Percentiles rank a stretch among this genome's conserved stretches.
These are phyloP conservation scores for Zosterops japonicus DNA, from an alignment of 2,113 vertebrate species.

Conservation along the genomic window DNA sequence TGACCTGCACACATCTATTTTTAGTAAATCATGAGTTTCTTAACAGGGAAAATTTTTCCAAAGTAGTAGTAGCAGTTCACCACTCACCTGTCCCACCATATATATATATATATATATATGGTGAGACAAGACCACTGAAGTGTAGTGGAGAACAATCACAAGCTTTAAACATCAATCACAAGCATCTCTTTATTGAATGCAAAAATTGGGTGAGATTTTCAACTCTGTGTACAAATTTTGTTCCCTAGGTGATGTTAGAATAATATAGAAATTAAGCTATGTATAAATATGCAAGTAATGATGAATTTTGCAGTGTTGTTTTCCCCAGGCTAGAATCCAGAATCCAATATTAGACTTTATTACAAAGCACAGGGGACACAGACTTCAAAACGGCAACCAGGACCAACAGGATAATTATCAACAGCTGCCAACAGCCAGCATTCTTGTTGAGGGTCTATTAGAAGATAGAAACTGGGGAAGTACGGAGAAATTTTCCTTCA, in stretches of 20 bases:
- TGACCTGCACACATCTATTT: fast-evolving
- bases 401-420: background rate
- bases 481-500: background rate
- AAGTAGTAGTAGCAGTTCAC: background rate
- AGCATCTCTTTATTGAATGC: background rate
- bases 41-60: background rate
- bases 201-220: background rate
- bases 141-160: background rate
- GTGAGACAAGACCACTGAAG: background rate
- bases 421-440: background rate
- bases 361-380: background rate
- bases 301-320: background rate
- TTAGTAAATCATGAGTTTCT: background rate
- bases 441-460: background rate
- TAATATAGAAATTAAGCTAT: background rate
- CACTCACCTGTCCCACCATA: background rate
- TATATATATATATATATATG: too few species aligned
- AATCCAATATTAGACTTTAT: background rate
- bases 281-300: background rate
- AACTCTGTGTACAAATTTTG: background rate
- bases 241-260: background rate
- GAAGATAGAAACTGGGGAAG: background rate
- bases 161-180: background rate
- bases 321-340: background rate
- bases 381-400: background rate